Base-by-base conservation (phyloP, 2,113 vertebrate species). In the Cyphomyrus discorhynchus region DNA sequence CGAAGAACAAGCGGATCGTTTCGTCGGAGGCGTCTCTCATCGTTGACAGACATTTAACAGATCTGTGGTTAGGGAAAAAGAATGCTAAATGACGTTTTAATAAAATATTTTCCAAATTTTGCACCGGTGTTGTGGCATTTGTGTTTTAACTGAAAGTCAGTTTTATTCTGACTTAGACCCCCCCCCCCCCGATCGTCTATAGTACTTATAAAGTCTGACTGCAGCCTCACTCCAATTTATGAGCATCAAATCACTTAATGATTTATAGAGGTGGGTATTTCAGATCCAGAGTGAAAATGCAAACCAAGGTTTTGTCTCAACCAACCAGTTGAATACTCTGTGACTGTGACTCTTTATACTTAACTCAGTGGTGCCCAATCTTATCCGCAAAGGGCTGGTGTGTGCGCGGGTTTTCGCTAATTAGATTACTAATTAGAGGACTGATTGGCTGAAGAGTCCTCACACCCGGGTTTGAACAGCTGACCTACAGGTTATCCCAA, bases 61-160 rank as follows among this genome's bases (percentile, higher is more conserved):
- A 66, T 66, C 9, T 70, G 62, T 70, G 62, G n/a, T 31, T 27
- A 4, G n/a, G n/a, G 62, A 27, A 13, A 70, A 27, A 13, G 62
- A 70, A 70, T 70, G 62, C 9, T 31, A 70, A 66, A 70, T 70
- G 62, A 70, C 27, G n/a, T 70, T 70, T 70, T 70, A 70, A 45
- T 45, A 47, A 84, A 84, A 84, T 84, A 21, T 45, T 84, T 84
- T 84, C 8, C 82, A 84, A 47, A 84, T 45, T 46, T 84, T 84
- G 6, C 82, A 84, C 19, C 24, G 24, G 62, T 31, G 62, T 70
- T 70, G 62, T 70, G 8, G 39, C 82, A 84, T 84, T 70, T 70
- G 62, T 70, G 62, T 31, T 31, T 70, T 31, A 31, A 70, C 1
- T 13, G 2, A 27, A 27, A 31, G 62, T 66, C 62, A 27, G 24